Percentiles rank a stretch among this genome's conserved stretches.
phyloP scores from a whole-genome alignment of 2,888 invertebrate genomes.

The Dynastes hyllus region DNA sequence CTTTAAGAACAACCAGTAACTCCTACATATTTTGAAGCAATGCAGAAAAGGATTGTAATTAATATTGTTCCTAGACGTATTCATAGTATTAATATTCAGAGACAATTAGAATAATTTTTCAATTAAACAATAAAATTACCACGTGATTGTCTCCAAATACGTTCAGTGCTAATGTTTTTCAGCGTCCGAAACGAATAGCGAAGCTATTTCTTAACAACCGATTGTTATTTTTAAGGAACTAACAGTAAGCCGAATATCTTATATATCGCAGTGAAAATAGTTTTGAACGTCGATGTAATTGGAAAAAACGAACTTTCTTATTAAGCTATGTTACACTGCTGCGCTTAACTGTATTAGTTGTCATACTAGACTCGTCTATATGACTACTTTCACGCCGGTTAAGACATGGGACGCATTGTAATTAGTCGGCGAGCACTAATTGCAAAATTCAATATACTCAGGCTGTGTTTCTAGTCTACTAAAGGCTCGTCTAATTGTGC shows the following conservation, averaged over 20 bases:
- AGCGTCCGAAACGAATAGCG: too few species aligned
- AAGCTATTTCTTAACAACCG: background rate
- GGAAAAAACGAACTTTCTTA: too few species aligned
- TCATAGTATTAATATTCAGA: background rate
- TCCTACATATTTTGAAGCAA: background rate
- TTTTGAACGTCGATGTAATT: too few species aligned
- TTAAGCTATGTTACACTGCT: too few species aligned
- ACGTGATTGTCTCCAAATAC: background rate
- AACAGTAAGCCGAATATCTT: too few species aligned
- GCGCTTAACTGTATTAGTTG: too few species aligned
- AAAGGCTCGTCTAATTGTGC: background rate
- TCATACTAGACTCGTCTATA: background rate
- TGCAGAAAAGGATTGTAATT: background rate
- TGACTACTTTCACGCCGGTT: conserved; percentile 4
- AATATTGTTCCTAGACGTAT: background rate
- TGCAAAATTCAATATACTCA: conserved; percentile 11
- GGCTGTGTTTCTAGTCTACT: background rate
- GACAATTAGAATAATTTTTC: background rate
- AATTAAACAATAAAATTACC: background rate
- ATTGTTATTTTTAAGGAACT: too few species aligned
- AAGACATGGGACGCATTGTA: conserved; percentile 1
- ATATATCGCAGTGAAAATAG: too few species aligned
- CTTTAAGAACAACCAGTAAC: too few species aligned
- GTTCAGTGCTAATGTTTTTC: too few species aligned
- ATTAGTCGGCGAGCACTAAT: background rate